Evolutionary conservation across 2,888 invertebrate genomes (phyloP), one percentile per base, ranked within the genome.

Genomic region (Steinernema carpocapsae): DNA sequence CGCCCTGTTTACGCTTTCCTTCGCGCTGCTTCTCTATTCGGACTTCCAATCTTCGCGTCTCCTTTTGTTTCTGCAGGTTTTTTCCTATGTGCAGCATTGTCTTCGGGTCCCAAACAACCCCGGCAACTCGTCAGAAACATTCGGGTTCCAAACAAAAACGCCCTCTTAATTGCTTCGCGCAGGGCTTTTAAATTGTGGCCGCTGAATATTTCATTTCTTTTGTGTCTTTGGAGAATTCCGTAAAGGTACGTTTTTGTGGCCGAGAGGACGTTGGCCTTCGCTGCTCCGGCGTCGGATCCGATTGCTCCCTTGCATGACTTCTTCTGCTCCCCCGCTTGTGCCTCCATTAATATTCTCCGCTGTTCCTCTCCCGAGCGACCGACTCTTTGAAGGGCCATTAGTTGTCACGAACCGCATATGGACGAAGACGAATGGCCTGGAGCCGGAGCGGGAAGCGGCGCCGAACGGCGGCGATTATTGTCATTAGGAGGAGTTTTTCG

Each of bases 381-480:
- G 56, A 19, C 48, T 26, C 48, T 26, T 17, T 24, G 56, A 56
- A 24, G 56, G 56, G 56, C 56, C 56, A 56, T 56, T 29, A 64
- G 64, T 64, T 64, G 64, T 64, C 64, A 64, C 32, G 64, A 64
- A 26, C 64, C 12, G 32, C 17, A 64, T 64, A 64, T 32, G 56
- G 56, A 56, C n/a, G 48, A 48, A 56, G 56, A 56, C 56, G 22
- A 24, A 26, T 56, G 56, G 56, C 24, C 56, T 22, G 24, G 56
- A 56, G 56, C 26, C 56, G 19, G 56, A 19, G 56, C 19, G 56
- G 56, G 22, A 29, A 64, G 64, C 32, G 32, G 64, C 64, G 64
- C 64, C 64, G 26, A 56, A 56, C 56, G 22, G 56, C 64, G 64
- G 26, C 64, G 64, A 64, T 64, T 64, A 64, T 64, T 64, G 64